phyloP scores from a whole-genome alignment of 1,140 invertebrate genomes.

The Drosophila novamexicana region DNA sequence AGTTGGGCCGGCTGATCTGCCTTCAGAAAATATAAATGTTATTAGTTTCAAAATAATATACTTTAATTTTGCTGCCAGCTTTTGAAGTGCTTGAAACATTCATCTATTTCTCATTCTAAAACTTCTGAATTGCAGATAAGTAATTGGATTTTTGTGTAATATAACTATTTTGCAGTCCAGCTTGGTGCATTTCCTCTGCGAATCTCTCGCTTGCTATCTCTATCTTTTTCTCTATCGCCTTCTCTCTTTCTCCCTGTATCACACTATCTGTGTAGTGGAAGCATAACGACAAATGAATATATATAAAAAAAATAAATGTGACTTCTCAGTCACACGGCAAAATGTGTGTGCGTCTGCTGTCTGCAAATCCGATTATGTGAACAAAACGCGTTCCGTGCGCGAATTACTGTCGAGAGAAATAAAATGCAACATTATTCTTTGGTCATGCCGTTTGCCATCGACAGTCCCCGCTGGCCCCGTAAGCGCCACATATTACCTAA shows the following conservation, averaged over 20 bases:
- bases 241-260: background rate
- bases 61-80: no score
- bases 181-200: background rate
- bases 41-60: no score
- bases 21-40: no score
- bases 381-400: conserved; percentile 67
- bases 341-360: conserved; percentile 32
- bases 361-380: conserved; percentile 76
- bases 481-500: conserved; percentile 69
- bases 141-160: background rate
- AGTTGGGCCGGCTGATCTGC: no score
- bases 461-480: conserved; percentile 43
- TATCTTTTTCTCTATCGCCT: no score
- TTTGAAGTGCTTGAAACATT: no score
- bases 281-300: conserved; percentile 28
- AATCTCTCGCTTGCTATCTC: background rate
- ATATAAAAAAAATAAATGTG: conserved; percentile 48
- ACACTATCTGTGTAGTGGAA: conserved; percentile 1
- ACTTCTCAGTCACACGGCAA: conserved; percentile 34
- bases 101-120: no score
- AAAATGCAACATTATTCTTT: conserved; percentile 80
- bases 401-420: conserved; percentile 79
- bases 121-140: background rate
- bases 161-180: background rate
- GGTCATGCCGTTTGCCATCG: conserved; percentile 58